Conservation (phyloP, 2,888 invertebrate species). For the Blera fallax region DNA sequence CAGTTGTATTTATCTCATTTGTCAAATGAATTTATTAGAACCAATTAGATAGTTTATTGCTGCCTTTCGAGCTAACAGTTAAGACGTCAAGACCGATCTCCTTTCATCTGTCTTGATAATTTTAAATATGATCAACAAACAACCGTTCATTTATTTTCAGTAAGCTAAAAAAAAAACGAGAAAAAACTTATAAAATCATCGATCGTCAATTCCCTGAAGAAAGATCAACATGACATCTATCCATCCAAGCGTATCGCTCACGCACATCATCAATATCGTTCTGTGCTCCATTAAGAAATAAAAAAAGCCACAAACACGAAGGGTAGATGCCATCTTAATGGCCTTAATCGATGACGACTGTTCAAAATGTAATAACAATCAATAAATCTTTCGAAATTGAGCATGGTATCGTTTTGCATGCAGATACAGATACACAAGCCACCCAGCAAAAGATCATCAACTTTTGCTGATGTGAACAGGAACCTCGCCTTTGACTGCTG, state of each 20-base stretch:
- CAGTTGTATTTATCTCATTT: slow-evolving; percentile 23
- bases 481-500: slow-evolving; percentile 29
- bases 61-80: neutral
- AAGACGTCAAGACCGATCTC: slow-evolving; percentile 9
- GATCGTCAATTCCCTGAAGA: slow-evolving; percentile 38
- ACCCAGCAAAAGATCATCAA: slow-evolving; percentile 53
- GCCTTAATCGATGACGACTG: slow-evolving; percentile 70
- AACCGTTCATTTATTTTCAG: slow-evolving; percentile 18
- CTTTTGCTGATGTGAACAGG: slow-evolving; percentile 13
- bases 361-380: slow-evolving; percentile 65
- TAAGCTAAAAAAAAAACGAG: neutral
- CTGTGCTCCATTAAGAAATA: slow-evolving; percentile 16
- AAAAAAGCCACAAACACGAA: neutral
- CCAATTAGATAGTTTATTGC: slow-evolving; percentile 25
- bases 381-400: slow-evolving; percentile 67
- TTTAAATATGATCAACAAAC: slow-evolving; percentile 15
- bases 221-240: slow-evolving; percentile 66
- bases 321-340: slow-evolving; percentile 54
- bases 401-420: slow-evolving; percentile 58
- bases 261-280: slow-evolving; percentile 31
- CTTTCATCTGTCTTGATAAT: slow-evolving; percentile 4
- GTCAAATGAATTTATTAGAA: slow-evolving; percentile 59
- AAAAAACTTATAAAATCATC: slow-evolving; percentile 26
- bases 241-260: slow-evolving; percentile 13
- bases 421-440: slow-evolving; percentile 37